Evolutionary conservation across 2,113 vertebrate species (phyloP).

Genomic region (Pycnonotus jocosus): DNA sequence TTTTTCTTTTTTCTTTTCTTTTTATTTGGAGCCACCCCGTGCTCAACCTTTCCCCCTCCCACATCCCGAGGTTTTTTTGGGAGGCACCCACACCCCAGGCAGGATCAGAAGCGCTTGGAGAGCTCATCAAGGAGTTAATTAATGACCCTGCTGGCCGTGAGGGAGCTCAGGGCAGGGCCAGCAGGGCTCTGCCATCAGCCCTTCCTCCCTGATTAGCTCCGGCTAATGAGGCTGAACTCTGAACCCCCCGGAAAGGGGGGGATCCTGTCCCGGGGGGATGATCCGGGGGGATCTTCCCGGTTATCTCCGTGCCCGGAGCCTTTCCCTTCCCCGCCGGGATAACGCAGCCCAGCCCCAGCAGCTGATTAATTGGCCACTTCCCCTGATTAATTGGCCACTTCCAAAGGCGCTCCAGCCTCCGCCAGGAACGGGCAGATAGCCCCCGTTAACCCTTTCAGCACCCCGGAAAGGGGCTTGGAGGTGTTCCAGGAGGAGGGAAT

Average conservation of each 20-base stretch:
- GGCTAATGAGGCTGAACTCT: conserved; percentile 77
- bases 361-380: background rate
- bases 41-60: background rate
- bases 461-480: background rate
- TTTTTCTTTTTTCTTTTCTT: no score
- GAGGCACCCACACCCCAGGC: background rate
- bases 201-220: conserved; percentile 54
- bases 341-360: conserved; percentile 6
- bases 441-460: background rate
- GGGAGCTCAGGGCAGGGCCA: background rate
- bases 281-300: conserved; percentile 22
- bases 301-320: background rate
- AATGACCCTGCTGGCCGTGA: background rate
- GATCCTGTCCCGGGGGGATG: background rate
- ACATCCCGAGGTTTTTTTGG: no score
- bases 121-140: conserved; percentile 26
- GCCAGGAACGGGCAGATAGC: conserved; percentile 20
- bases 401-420: background rate
- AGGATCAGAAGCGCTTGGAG: background rate
- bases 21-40: background rate
- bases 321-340: background rate
- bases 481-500: background rate
- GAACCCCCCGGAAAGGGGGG: conserved; percentile 12
- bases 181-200: background rate
- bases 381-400: background rate